Evolutionary conservation across 1,140 invertebrate species (phyloP), one percentile per base, ranked within the genome.

Genomic region (Drosophila mauritiana): DNA sequence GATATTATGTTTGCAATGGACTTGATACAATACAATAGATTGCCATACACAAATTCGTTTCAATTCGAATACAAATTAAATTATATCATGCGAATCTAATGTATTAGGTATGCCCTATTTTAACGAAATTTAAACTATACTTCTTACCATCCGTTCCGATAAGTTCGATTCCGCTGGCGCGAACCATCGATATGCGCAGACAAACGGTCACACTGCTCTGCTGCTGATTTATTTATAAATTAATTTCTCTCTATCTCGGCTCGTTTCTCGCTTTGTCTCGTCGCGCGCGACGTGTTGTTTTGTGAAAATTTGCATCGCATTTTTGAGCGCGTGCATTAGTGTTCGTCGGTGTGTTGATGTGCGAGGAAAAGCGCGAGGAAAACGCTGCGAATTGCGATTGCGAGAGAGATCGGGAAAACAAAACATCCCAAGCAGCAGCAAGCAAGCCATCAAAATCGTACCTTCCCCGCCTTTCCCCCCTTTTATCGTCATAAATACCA

Each of bases 191-290:
- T 39, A 39, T 11, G 3, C 4, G 3, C 37, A 12, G 13, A 10
- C 12, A 5, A 39, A 13, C 37, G 39, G 40, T 13, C 46, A 51
- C 22, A 61, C 46, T 37, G 31, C 31, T 20, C 15, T 39, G n/a
- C 4, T 77, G 79, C 70, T 75, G 80, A 79, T 84, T 84, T 84
- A 84, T 84, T 84, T 84, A 84, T 84, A 82, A 84, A 84, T 79
- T 80, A 77, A 77, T 84, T 84, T 84, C 80, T 83, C 76, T 61
- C 65, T 76, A 75, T 76, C 80, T 75, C n/a, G 57, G 72, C 80
- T 70, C n/a, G 57, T 83, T 61, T 56, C 45, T 59, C 55, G 74
- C 77, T 69, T 59, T 73, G 73, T 69, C 54, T 46, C 43, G 43
- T 46, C 79, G 58, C 20, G 20, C 53, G 52, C 53, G 59, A 73